Evolutionary conservation across 2,888 invertebrate species (phyloP).

Genomic region (Oeneis ivallda): DNA sequence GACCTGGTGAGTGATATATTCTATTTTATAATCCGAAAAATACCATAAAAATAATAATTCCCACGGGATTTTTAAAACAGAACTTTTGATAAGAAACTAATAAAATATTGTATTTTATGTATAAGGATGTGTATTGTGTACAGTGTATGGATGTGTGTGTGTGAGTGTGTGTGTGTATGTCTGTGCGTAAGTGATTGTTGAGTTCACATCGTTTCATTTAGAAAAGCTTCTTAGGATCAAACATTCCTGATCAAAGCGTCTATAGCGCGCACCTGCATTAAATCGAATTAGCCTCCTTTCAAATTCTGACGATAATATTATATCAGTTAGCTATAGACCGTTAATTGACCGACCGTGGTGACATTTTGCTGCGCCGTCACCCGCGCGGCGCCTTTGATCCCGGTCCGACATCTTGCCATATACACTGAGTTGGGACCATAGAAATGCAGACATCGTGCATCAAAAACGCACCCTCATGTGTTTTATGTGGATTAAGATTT

Average conservation of each 20-base stretch:
- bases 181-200: neutral
- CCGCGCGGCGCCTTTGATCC: conserved; percentile 69
- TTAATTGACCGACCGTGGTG: conserved; percentile 78
- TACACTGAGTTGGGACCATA: conserved; percentile 45
- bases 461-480: too few relatives aligned
- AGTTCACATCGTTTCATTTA: neutral
- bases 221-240: neutral
- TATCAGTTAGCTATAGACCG: conserved; percentile 41
- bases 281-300: conserved; percentile 32
- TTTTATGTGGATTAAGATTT: too few relatives aligned
- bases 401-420: conserved; percentile 56
- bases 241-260: neutral
- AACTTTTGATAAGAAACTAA: too few relatives aligned
- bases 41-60: too few relatives aligned
- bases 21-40: too few relatives aligned
- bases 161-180: too few relatives aligned
- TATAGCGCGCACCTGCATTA: neutral
- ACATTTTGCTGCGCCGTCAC: conserved; percentile 73
- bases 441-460: neutral
- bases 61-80: too few relatives aligned
- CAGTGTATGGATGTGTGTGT: too few relatives aligned
- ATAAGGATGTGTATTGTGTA: too few relatives aligned
- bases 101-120: too few relatives aligned
- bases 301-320: conserved; percentile 23
- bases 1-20: too few relatives aligned